Conservation (phyloP, 2,113 vertebrate genomes). For the Melanostigma gelatinosum region DNA sequence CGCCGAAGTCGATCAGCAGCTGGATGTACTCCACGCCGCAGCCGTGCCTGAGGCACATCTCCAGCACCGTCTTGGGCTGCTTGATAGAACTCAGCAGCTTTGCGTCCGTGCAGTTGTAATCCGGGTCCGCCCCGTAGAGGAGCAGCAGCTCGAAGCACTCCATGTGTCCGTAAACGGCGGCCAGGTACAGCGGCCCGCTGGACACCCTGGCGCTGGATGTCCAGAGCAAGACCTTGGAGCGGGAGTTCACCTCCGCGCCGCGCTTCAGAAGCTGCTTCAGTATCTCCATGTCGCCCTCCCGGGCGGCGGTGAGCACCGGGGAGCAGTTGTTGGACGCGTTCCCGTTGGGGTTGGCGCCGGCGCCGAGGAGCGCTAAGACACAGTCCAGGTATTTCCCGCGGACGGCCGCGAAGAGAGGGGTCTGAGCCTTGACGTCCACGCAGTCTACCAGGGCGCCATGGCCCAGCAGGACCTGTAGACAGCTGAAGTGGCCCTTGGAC, state of each 20-base stretch:
- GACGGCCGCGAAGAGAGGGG: conserved; percentile 83
- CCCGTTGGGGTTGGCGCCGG: conserved; percentile 88
- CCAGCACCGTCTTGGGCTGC: conserved; percentile 84
- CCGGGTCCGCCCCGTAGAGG: conserved; percentile 86
- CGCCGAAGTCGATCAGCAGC: conserved; percentile 94
- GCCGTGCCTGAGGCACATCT: conserved; percentile 84
- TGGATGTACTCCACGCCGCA: conserved; percentile 86
- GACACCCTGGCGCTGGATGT: conserved; percentile 84
- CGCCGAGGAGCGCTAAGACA: conserved; percentile 78
- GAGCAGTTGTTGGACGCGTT: conserved; percentile 92
- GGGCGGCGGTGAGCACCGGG: conserved; percentile 88
- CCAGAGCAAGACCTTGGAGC: conserved; percentile 87
- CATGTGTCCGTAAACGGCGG: conserved; percentile 90
- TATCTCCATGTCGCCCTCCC: conserved; percentile 87
- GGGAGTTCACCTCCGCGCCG: conserved; percentile 84
- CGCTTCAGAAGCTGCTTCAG: conserved; percentile 86
- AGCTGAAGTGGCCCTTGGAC: conserved; percentile 84
- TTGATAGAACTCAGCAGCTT: conserved; percentile 76
- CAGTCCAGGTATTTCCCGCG: conserved; percentile 83
- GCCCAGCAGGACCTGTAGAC: conserved; percentile 87
- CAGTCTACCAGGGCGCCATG: conserved; percentile 86
- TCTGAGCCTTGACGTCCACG: conserved; percentile 85
- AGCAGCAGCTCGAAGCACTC: conserved; percentile 91
- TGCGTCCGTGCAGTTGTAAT: conserved; percentile 82
- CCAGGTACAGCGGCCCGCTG: conserved; percentile 92